These are phyloP conservation scores for Cyanocitta stelleri DNA, from an alignment of 2,113 vertebrate species.

Conservation along the genomic window DNA sequence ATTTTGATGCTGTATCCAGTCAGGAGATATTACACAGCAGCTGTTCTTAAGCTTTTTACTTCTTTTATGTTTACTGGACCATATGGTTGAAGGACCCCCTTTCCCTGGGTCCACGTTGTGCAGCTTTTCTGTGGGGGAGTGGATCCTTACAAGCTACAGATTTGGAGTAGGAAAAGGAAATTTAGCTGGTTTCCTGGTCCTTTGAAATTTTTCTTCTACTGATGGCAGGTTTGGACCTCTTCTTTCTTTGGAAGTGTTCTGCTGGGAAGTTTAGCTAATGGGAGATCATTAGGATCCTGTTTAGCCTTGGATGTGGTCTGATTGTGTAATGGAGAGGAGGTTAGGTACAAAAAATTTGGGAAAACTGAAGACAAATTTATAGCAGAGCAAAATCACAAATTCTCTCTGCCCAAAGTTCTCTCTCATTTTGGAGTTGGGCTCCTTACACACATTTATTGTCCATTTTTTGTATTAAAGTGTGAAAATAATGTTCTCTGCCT, in stretches of 20 bases:
- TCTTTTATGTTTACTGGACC: not conserved
- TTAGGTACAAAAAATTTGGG: not conserved
- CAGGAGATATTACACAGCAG: not conserved
- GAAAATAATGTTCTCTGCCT: not conserved
- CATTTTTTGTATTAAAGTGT: not conserved
- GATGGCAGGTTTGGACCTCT: not conserved
- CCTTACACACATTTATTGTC: not conserved
- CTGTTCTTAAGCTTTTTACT: not conserved
- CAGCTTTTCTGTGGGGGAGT: not conserved
- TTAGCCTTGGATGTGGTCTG: not conserved
- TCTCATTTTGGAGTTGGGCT: not conserved
- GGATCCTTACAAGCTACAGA: not conserved
- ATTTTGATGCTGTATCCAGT: not conserved
- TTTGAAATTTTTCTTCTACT: not conserved
- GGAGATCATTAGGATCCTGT: not conserved
- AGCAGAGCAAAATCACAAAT: not conserved
- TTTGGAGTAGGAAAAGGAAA: not conserved
- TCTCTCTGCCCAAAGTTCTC: not conserved
- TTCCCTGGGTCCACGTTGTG: accelerated
- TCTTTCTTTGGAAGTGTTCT: not conserved
- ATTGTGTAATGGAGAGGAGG: not conserved
- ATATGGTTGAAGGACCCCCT: not conserved
- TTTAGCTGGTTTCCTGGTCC: not conserved
- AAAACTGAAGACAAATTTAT: not conserved
- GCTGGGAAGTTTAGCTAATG: not conserved